Conservation (phyloP, 2,113 vertebrate genomes). For the Lophotis ruficrista region DNA sequence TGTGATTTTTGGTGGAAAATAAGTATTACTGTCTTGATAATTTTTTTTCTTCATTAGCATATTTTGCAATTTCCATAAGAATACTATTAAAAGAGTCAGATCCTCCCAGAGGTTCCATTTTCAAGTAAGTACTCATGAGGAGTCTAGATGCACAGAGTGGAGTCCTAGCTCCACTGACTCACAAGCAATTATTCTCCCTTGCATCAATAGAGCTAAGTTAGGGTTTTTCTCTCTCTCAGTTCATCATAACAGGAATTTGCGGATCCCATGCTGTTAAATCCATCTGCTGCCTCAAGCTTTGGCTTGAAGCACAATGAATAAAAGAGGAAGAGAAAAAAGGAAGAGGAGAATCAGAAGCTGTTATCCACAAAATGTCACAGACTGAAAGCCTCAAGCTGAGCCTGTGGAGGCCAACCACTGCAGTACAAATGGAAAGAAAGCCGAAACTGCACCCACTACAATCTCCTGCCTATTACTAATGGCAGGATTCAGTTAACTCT, state of each 20-base stretch:
- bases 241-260: constrained; percentile 53
- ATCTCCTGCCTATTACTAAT: neutral
- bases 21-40: neutral
- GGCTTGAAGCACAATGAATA: constrained; percentile 3
- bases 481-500: neutral
- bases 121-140: constrained; percentile 20
- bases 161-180: constrained; percentile 27
- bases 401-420: neutral
- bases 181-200: constrained; percentile 40
- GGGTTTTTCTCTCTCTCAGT: constrained; percentile 15
- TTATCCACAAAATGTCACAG: neutral
- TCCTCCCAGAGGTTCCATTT: constrained; percentile 4
- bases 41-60: neutral
- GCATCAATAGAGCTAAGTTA: constrained; percentile 36
- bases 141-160: neutral
- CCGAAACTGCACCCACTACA: neutral
- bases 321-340: neutral
- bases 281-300: constrained; percentile 47
- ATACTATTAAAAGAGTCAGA: neutral
- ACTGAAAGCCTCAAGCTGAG: constrained; percentile 3
- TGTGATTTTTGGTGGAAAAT: neutral
- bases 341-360: constrained; percentile 7
- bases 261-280: constrained; percentile 52
- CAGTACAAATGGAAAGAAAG: neutral
- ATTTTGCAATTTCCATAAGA: neutral